Conservation (phyloP, 1,140 invertebrate species). For the Ectropis grisescens region DNA sequence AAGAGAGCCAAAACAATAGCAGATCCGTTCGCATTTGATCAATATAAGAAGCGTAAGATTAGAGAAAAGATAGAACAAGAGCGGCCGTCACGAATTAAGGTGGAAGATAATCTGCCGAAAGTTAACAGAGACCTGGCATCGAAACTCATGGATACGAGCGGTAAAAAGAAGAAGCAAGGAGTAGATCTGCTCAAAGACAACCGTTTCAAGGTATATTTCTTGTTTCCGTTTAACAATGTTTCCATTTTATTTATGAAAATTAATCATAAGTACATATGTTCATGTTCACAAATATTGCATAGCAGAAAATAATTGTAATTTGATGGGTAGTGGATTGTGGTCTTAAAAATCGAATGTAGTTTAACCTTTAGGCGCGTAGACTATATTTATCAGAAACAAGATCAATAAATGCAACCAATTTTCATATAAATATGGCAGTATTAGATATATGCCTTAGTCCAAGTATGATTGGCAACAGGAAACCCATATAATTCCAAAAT, state of each 20-base stretch:
- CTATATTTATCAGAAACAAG: too few relatives aligned
- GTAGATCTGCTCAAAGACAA: slow-evolving; percentile 84
- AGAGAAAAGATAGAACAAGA: slow-evolving; percentile 89
- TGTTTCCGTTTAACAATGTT: background rate
- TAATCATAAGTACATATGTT: too few relatives aligned
- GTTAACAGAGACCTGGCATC: slow-evolving; percentile 90
- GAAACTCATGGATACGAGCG: slow-evolving; percentile 81
- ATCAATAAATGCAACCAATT: too few relatives aligned
- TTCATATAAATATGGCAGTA: too few relatives aligned
- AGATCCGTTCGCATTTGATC: slow-evolving; percentile 95
- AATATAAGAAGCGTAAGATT: slow-evolving; percentile 93
- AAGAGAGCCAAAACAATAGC: slow-evolving; percentile 91
- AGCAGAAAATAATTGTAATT: too few relatives aligned
- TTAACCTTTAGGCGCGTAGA: too few relatives aligned
- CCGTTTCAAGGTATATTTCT: slow-evolving; percentile 79
- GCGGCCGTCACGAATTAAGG: slow-evolving; percentile 81
- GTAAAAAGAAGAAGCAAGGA: slow-evolving; percentile 74
- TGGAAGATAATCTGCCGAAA: slow-evolving; percentile 79
- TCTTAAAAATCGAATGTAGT: too few relatives aligned
- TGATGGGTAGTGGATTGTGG: too few relatives aligned
- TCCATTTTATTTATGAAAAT: background rate
- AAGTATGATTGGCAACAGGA: too few relatives aligned
- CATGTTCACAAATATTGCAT: too few relatives aligned
- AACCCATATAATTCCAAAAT: too few relatives aligned
- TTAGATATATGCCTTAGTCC: too few relatives aligned